Percentiles rank a stretch among this genome's conserved stretches.
Evolutionary conservation across 2,888 invertebrate species (phyloP).

Genomic region (Abrostola tripartita): DNA sequence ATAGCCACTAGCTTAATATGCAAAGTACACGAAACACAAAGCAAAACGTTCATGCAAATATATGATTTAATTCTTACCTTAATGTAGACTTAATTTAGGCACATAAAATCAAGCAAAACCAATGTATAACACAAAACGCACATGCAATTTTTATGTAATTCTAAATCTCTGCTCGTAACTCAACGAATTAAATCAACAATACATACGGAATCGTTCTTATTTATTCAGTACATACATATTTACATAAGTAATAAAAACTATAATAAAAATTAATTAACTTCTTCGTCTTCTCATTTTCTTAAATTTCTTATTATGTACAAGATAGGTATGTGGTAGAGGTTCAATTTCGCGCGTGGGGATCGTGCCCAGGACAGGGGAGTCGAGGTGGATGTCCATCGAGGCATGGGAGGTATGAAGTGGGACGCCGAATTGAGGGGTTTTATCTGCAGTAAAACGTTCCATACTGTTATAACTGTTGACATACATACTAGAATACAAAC

Average conservation of each 20-base stretch:
- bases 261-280: constrained; percentile 45
- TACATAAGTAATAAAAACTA: constrained; percentile 42
- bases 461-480: constrained; percentile 14
- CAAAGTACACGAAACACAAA: constrained; percentile 49
- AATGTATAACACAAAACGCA: constrained; percentile 59
- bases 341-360: constrained; percentile 39
- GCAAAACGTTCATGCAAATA: constrained; percentile 52
- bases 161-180: constrained; percentile 81
- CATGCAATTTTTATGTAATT: constrained; percentile 65
- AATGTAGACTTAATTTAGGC: constrained; percentile 36
- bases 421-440: constrained; percentile 58
- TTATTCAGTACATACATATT: constrained; percentile 66
- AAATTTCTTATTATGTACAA: constrained; percentile 64
- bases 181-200: constrained; percentile 52
- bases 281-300: constrained; percentile 63
- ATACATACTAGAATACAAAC: not conserved
- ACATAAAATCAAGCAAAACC: constrained; percentile 68
- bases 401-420: constrained; percentile 79
- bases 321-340: constrained; percentile 64
- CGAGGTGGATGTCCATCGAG: constrained; percentile 74
- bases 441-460: constrained; percentile 65
- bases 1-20: constrained; percentile 36
- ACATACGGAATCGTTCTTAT: constrained; percentile 57
- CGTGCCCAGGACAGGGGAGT: constrained; percentile 49
- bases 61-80: constrained; percentile 58